A percentile compares a stretch with the other conserved stretches of the same genome.
Evolutionary conservation across 2,113 vertebrate genomes (phyloP).

Genomic region (Haemorhous mexicanus): DNA sequence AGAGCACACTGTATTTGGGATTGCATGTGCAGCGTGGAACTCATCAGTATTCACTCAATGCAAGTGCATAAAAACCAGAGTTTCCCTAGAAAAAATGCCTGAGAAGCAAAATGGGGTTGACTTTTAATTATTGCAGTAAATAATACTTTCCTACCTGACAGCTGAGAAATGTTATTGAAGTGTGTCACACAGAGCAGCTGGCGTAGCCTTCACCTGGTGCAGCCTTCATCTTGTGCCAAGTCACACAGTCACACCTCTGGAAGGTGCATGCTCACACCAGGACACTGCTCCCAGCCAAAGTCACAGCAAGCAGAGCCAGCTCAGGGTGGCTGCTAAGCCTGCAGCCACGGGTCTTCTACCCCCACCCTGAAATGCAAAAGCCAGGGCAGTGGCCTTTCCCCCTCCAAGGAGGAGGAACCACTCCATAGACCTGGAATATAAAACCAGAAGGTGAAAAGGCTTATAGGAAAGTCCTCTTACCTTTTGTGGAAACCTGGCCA

Average conservation of each 20-base stretch:
- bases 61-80: not conserved
- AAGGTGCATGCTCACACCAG: not conserved
- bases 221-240: conserved; percentile 23
- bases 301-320: not conserved
- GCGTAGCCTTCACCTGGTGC: not conserved
- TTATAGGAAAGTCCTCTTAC: not conserved
- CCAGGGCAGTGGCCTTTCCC: not conserved
- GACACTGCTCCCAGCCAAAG: not conserved
- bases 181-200: not conserved
- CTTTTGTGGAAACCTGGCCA: not conserved
- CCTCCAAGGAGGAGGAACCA: not conserved
- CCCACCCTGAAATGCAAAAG: not conserved
- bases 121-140: not conserved
- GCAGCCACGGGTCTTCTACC: not conserved
- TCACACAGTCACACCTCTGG: not conserved
- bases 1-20: not conserved
- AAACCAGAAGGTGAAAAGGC: not conserved
- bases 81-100: not conserved
- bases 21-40: not conserved
- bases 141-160: not conserved
- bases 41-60: not conserved
- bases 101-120: not conserved
- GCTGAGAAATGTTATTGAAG: not conserved
- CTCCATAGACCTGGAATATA: not conserved
- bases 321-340: not conserved